Conservation (phyloP, 2,113 vertebrate species). For the Nannobrachium achirus region DNA sequence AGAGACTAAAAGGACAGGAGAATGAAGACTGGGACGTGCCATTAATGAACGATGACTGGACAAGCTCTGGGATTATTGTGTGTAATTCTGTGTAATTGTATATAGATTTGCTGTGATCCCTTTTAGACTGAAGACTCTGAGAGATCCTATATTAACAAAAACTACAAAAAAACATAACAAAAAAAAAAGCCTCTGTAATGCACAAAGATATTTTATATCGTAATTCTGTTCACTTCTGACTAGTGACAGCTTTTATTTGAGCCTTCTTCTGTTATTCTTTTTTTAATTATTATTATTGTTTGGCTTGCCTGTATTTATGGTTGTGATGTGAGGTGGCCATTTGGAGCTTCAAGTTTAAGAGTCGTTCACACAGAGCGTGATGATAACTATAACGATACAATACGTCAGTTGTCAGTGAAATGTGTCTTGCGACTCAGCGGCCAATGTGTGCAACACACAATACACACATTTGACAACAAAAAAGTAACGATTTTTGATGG, state of each 20-base stretch:
- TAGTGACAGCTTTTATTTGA: constrained; percentile 69
- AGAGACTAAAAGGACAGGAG: constrained; percentile 41
- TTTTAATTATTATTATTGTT: too few species aligned
- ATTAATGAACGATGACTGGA: constrained; percentile 61
- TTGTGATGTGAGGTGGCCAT: constrained; percentile 68
- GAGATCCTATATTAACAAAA: constrained; percentile 24
- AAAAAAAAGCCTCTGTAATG: constrained; percentile 75
- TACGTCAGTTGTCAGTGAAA: too few species aligned
- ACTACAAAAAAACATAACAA: constrained; percentile 39
- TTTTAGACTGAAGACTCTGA: constrained; percentile 67
- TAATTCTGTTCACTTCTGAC: constrained; percentile 65
- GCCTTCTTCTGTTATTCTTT: constrained; percentile 51
- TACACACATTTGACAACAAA: too few species aligned
- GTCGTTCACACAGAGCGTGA: too few species aligned
- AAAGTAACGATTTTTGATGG: too few species aligned
- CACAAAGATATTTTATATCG: constrained; percentile 79
- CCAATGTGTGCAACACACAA: too few species aligned
- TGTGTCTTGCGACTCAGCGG: too few species aligned
- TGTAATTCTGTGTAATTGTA: constrained; percentile 74
- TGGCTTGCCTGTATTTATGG: constrained; percentile 73
- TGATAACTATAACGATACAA: too few species aligned
- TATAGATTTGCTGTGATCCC: constrained; percentile 73
- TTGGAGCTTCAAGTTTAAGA: constrained; percentile 42
- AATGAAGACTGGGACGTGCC: constrained; percentile 61
- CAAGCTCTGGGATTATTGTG: constrained; percentile 72